Base-by-base conservation (phyloP, 2,113 vertebrate genomes). In the Marmota monax region DNA sequence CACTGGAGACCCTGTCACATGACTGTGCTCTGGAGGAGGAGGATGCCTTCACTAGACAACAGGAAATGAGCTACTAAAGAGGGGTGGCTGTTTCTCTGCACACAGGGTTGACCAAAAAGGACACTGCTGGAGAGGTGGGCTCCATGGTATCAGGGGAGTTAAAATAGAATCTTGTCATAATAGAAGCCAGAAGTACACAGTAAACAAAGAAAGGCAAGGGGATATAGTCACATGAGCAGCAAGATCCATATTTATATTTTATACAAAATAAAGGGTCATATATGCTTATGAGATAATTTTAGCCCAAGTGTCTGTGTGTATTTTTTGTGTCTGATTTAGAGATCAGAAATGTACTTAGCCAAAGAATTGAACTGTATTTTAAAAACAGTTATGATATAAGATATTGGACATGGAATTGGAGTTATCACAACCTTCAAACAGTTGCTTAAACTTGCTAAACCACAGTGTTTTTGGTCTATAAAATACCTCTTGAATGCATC, bases 181-280 rank as follows among this genome's bases (percentile, higher is more conserved):
- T 37, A 29, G 27, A 80, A 17, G 10, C 6, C n/a, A 56, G 69
- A 39, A 0, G 34, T 29, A 7, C 42, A 11, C 37, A 77, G 0
- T n/a, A 22, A n/a, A 14, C 12, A 63, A 7, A 51, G 53, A 91
- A 48, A 63, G 72, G 0, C 25, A 77, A 80, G 32, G 1, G 2
- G 0, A 11, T 27, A 10, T 25, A 29, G 42, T 25, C 73, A 1
- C 4, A 48, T 74, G 20, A 11, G 5, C 32, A 67, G 0, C 22
- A 65, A 67, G 9, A 3, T 7, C 12, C 16, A 42, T 37, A n/a
- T 22, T 87, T 84, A n/a, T 32, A 79, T 25, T 65, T 84, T 45
- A 7, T 29, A 80, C 45, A 58, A 6, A 5, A 39, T 8, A 83
- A 70, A 90, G 23, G 39, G 16, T 1, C 2, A 10, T 12, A 1